Evolutionary conservation across 1,140 invertebrate genomes (phyloP), one percentile per base, ranked within the genome.

Genomic region (Panulirus ornatus): DNA sequence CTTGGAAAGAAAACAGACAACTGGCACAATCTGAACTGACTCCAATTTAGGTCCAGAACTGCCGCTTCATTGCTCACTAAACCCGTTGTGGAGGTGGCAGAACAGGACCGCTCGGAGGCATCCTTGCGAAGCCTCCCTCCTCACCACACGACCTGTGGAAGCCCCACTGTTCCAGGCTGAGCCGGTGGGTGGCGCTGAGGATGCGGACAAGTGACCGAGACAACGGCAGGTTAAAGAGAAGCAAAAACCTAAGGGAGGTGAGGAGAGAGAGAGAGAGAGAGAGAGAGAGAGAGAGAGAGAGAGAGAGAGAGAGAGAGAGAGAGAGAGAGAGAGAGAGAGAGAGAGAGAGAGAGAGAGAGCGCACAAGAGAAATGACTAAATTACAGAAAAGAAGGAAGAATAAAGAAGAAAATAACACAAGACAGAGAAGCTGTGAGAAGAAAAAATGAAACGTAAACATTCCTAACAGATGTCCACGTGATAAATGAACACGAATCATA

Each of bases 271-370:
- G 9, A 30, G 9, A 1, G 66, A 70, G 36, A 70, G 36, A 70
- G n/a, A 30, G 66, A 30, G 27, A 70, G 27, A 70, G 66, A 70
- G 66, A 70, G 66, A 70, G 22, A 70, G 66, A 70, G 66, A 70
- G 66, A 70, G 66, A 70, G 66, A 70, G 66, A 70, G 66, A 70
- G 66, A 70, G 66, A 70, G 66, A 70, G 66, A 70, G 34, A 34
- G 71, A 75, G 71, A 75, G 71, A 75, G 71, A 75, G 71, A 75
- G 71, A 75, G 71, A 75, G 71, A 75, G 71, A 75, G 71, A 75
- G 71, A 75, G 71, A 75, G 70, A 73, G 70, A 73, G 70, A 73
- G 70, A 73, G 70, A 73, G 70, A 73, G 70, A 73, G 3, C 30
- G 16, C 22, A 73, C 22, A 34, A 14, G 14, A 16, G 71, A 36